phyloP scores from a whole-genome alignment of 64 coral and sea anemone species.

The Dendrophyllia cribrosa region DNA sequence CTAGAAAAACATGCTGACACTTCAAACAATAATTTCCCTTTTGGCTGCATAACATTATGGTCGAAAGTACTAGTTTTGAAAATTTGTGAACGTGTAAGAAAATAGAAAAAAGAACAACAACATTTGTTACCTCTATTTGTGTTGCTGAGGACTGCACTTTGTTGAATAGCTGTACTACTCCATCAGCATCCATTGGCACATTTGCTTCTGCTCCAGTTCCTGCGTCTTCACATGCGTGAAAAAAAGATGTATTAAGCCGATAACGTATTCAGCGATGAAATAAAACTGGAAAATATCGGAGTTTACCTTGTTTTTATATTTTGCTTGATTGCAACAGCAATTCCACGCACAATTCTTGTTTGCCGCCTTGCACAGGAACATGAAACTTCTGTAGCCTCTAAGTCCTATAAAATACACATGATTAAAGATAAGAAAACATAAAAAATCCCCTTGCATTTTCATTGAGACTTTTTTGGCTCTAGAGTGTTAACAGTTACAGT shows the following conservation, averaged over 20 bases:
- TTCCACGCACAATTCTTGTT: neutral
- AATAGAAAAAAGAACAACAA: too few relatives aligned
- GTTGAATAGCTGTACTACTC: neutral
- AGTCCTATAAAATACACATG: neutral
- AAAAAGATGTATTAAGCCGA: neutral
- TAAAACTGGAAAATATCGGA: neutral
- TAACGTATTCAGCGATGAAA: neutral
- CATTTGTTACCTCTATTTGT: constrained; percentile 4
- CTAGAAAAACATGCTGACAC: too few relatives aligned
- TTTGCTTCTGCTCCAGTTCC: neutral
- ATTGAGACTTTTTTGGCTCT: too few relatives aligned
- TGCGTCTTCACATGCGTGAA: neutral
- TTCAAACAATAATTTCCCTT: too few relatives aligned
- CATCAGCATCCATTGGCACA: neutral
- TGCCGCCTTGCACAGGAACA: neutral
- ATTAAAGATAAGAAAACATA: too few relatives aligned
- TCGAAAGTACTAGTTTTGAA: too few relatives aligned
- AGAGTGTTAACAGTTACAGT: too few relatives aligned
- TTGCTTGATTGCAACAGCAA: neutral
- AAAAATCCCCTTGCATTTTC: too few relatives aligned
- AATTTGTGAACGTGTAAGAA: too few relatives aligned
- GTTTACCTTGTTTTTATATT: constrained; percentile 3
- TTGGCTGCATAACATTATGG: too few relatives aligned
- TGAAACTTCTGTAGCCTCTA: neutral
- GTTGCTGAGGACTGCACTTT: neutral